Conservation (phyloP, 2,113 vertebrate genomes). For the Geococcyx californianus region DNA sequence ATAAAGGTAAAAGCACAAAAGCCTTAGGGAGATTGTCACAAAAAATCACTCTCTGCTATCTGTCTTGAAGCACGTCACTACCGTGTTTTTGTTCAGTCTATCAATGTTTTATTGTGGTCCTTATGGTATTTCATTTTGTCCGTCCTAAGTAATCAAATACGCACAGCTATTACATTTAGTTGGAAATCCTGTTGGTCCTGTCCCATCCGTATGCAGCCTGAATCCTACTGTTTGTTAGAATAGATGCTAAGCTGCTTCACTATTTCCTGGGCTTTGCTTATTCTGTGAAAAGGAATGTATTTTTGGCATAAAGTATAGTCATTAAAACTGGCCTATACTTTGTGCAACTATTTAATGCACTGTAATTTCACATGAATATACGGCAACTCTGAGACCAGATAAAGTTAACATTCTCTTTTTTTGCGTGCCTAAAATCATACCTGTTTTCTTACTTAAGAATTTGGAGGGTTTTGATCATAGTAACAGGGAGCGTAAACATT, state of each 20-base stretch:
- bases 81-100: constrained; percentile 97
- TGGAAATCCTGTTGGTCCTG: constrained; percentile 84
- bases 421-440: constrained; percentile 31
- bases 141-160: constrained; percentile 88
- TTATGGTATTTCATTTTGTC: constrained; percentile 91
- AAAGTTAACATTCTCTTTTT: constrained; percentile 70
- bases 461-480: constrained; percentile 67
- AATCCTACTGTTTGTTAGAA: constrained; percentile 92
- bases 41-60: constrained; percentile 90
- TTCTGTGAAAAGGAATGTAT: constrained; percentile 92
- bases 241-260: constrained; percentile 92
- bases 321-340: constrained; percentile 81
- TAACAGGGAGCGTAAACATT: constrained; percentile 62
- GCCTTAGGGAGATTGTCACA: constrained; percentile 95
- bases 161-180: constrained; percentile 86
- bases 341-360: constrained; percentile 84
- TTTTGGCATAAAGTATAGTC: constrained; percentile 89
- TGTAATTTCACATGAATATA: constrained; percentile 97
- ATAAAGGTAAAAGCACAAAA: constrained; percentile 91
- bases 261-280: constrained; percentile 90
- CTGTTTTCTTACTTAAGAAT: constrained; percentile 48
- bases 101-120: constrained; percentile 95
- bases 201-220: constrained; percentile 92
- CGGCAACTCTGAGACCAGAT: constrained; percentile 80
- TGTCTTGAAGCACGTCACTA: constrained; percentile 98